These are phyloP conservation scores for Drosophila obscura DNA, from an alignment of 1,140 invertebrate genomes.

Conservation along the genomic window DNA sequence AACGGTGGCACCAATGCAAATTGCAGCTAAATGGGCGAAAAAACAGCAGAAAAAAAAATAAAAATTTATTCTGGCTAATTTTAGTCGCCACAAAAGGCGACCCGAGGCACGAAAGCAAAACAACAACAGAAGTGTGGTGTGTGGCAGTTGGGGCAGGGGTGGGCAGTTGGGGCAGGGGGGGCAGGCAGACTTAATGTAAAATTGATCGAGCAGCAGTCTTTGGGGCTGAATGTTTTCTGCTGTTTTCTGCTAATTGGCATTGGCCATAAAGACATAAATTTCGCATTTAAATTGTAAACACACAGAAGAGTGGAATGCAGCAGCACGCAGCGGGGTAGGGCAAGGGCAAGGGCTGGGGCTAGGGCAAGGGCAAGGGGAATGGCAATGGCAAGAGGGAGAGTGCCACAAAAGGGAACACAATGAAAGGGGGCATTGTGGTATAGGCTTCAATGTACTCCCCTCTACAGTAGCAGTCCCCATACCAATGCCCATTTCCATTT, in stretches of 20 bases:
- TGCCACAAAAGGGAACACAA: neutral
- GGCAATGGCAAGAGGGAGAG: too few relatives aligned
- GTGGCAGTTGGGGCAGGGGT: neutral
- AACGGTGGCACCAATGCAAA: slow-evolving; percentile 38
- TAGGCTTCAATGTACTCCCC: too few relatives aligned
- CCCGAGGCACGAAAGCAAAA: slow-evolving; percentile 35
- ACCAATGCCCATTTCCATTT: too few relatives aligned
- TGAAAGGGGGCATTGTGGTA: too few relatives aligned
- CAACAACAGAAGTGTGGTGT: neutral
- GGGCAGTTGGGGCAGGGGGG: neutral
- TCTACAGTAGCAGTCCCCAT: too few relatives aligned
- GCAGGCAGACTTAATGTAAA: slow-evolving; percentile 51
- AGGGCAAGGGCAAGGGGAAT: neutral
- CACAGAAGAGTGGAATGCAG: slow-evolving; percentile 57
- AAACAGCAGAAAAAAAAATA: slow-evolving; percentile 17
- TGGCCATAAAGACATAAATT: slow-evolving; percentile 83
- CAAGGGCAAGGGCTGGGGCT: slow-evolving; percentile 27
- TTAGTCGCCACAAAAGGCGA: slow-evolving; percentile 50
- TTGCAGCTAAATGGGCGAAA: slow-evolving; percentile 1
- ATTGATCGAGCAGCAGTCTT: slow-evolving; percentile 51
- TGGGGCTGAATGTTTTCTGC: slow-evolving; percentile 11
- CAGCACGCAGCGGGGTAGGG: neutral
- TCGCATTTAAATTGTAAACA: slow-evolving; percentile 76
- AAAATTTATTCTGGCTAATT: slow-evolving; percentile 43
- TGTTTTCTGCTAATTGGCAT: slow-evolving; percentile 75